Conservation (phyloP, 2,888 invertebrate species). For the Petrophora chlorosata region DNA sequence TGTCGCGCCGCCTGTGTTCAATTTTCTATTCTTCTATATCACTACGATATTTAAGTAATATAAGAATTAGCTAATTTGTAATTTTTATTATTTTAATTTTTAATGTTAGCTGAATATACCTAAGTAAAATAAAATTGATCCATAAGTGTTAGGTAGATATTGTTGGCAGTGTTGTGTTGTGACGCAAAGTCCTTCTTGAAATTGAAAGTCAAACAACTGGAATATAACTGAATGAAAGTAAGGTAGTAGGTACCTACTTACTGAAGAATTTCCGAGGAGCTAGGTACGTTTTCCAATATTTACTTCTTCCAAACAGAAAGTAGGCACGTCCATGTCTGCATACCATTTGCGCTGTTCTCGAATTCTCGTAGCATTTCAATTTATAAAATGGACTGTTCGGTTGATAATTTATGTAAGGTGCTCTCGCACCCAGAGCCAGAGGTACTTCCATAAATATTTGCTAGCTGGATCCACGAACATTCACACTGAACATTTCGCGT, state of each 20-base stretch:
- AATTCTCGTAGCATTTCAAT: slow-evolving; percentile 47
- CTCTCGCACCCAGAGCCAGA: slow-evolving; percentile 25
- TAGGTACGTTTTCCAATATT: slow-evolving; percentile 8
- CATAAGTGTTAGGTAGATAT: too few species aligned
- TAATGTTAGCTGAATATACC: too few species aligned
- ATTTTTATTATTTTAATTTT: too few species aligned
- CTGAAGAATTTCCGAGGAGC: not conserved
- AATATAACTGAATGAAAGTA: too few species aligned
- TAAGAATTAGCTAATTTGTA: too few species aligned
- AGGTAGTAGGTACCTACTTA: not conserved
- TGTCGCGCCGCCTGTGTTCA: too few species aligned
- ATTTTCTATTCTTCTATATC: too few species aligned
- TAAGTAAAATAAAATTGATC: too few species aligned
- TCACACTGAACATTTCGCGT: slow-evolving; percentile 10
- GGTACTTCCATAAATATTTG: slow-evolving; percentile 35
- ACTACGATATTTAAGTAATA: too few species aligned
- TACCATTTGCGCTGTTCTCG: slow-evolving; percentile 28
- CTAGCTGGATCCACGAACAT: slow-evolving; percentile 12
- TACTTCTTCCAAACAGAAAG: slow-evolving; percentile 3
- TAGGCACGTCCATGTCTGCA: slow-evolving; percentile 22
- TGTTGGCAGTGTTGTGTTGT: too few species aligned
- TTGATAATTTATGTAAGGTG: slow-evolving; percentile 46
- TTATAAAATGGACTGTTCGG: slow-evolving; percentile 48
- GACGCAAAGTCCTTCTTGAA: too few species aligned
- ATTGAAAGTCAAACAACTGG: not conserved